Evolutionary conservation across 2,888 invertebrate genomes (phyloP).

Genomic region (Machimus atricapillus): DNA sequence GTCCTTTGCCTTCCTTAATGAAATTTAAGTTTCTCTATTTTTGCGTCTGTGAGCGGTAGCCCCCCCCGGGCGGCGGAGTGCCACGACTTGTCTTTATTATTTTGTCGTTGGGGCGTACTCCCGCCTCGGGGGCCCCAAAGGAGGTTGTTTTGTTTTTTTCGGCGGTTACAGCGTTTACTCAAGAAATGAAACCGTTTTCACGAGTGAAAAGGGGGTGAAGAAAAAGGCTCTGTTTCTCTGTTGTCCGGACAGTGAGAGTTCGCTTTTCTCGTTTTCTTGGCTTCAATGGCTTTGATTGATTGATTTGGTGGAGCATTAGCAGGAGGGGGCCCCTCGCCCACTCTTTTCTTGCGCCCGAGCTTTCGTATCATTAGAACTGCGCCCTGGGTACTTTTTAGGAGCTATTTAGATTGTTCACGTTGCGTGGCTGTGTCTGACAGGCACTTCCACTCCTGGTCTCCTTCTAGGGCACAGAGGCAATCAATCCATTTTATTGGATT

Average conservation of each 20-base stretch:
- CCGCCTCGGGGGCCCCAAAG: not conserved
- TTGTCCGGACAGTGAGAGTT: not conserved
- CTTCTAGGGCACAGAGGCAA: not conserved
- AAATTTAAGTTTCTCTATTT: conserved; percentile 36
- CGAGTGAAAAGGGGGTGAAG: not conserved
- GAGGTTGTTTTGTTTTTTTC: not conserved
- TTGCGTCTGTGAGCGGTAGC: not conserved
- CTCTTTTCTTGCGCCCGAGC: not conserved
- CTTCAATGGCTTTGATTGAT: conserved; percentile 11
- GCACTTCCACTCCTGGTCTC: not conserved
- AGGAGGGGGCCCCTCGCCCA: not conserved
- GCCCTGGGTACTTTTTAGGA: not conserved
- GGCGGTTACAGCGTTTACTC: not conserved
- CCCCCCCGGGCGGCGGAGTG: not conserved
- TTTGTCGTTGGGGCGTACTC: not conserved
- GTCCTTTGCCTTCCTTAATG: conserved; percentile 22
- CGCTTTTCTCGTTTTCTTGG: not conserved
- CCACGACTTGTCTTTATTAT: conserved; percentile 4
- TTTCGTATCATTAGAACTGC: not conserved
- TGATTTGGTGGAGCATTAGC: not conserved
- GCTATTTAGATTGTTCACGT: not conserved
- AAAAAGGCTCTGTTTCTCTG: not conserved
- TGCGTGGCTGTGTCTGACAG: not conserved
- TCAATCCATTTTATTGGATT: not conserved
- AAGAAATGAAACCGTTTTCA: not conserved